Evolutionary conservation across 2,113 vertebrate genomes (phyloP), one percentile per base, ranked within the genome.

Genomic region (Eulacestoma nigropectus): DNA sequence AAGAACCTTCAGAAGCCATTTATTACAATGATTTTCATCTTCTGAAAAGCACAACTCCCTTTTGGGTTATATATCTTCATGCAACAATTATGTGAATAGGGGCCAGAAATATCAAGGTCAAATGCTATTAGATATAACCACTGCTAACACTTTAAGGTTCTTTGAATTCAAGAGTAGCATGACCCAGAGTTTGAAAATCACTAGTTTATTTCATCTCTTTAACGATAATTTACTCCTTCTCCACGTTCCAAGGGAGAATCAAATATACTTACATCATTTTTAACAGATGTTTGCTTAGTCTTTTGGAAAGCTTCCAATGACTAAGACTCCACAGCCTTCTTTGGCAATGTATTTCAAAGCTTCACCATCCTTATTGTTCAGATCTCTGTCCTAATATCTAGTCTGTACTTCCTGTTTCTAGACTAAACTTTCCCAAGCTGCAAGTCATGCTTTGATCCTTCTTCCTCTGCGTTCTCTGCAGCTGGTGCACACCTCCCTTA

Each of bases 221-320:
- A 83, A 90, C 49, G 25, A 69, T 82, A 85, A 93, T 95, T 91
- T 85, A 93, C 62, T 87, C 69, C 63, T 94, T 18, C 47, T 59
- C 39, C 63, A 13, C 13, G 41, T 90, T 96, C 70, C 75, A 88
- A 90, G 59, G 17, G 75, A 87, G 78, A 95, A 82, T 93, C 41
- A 94, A 91, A 88, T n/a, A 85, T 5, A 73, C 69, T 93, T 87
- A 87, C 62, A 91, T 92, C 82, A 91, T 90, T 94, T 84, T 78
- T 72, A 95, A 93, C 94, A 97, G 87, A 90, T 93, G 70, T 95
- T 95, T 94, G 62, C 90, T 87, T 65, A 85, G 63, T 25, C 37
- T 87, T 42, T 69, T 97, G 95, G 95, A 96, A 90, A 85, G 7
- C 20, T 73, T 94, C 94, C 92, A 91, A 6, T 29, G 74, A 85